Conservation (phyloP, 2,888 invertebrate genomes). For the Tiphia femorata region DNA sequence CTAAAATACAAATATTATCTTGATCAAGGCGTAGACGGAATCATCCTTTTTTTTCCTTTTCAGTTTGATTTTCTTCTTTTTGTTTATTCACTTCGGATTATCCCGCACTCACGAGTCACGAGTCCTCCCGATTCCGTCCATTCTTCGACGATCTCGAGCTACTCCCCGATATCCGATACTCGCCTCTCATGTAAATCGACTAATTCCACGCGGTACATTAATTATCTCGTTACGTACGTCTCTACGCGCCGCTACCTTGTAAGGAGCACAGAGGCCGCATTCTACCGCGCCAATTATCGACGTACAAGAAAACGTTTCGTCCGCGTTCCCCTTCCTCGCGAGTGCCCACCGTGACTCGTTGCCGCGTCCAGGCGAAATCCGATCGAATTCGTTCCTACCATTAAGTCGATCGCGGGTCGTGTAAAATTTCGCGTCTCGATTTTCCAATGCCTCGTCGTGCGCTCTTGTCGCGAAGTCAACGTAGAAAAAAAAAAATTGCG, state of each 20-base stretch:
- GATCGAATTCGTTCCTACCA: too few species aligned
- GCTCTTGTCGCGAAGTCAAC: too few species aligned
- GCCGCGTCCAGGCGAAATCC: too few species aligned
- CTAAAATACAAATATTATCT: too few species aligned
- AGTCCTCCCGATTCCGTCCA: background rate
- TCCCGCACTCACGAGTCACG: background rate
- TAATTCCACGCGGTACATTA: constrained; percentile 62
- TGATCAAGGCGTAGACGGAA: too few species aligned
- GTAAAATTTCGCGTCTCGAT: too few species aligned
- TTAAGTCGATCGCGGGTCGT: too few species aligned
- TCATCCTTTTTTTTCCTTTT: constrained; percentile 25
- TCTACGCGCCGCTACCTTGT: background rate
- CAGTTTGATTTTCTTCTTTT: constrained; percentile 2
- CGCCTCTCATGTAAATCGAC: constrained; percentile 60
- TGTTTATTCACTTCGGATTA: background rate
- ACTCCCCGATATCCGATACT: constrained; percentile 20
- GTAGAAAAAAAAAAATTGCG: too few species aligned
- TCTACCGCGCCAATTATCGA: constrained; percentile 47
- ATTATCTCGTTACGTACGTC: constrained; percentile 61
- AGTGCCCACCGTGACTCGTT: too few species aligned
- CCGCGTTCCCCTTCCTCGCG: too few species aligned
- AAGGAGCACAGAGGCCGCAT: constrained; percentile 30
- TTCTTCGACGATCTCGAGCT: background rate
- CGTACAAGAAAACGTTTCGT: background rate
- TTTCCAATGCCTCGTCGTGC: too few species aligned